Evolutionary conservation across 2,113 vertebrate species (phyloP).

Genomic region (Otocyon megalotis): DNA sequence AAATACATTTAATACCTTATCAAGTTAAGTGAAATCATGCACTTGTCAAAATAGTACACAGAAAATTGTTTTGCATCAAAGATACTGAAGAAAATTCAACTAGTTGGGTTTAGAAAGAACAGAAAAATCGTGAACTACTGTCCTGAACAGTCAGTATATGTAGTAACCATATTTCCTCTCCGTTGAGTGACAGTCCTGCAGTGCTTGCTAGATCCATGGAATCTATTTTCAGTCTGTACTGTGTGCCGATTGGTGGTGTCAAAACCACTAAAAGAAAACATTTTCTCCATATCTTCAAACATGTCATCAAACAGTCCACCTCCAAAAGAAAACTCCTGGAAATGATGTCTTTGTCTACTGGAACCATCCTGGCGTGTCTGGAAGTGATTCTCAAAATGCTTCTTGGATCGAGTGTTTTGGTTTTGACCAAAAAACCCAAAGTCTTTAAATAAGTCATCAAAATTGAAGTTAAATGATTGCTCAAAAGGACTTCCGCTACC

Average conservation of each 20-base stretch:
- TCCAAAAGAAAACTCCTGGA: constrained; percentile 92
- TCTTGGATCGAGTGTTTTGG: constrained; percentile 90
- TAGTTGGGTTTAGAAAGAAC: background rate
- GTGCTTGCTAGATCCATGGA: constrained; percentile 93
- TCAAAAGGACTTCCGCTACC: constrained; percentile 88
- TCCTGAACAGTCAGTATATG: constrained; percentile 96
- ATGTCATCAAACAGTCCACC: constrained; percentile 94
- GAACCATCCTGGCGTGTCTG: constrained; percentile 89
- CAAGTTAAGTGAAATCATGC: constrained; percentile 84
- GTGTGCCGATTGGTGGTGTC: constrained; percentile 86
- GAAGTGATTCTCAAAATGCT: constrained; percentile 95
- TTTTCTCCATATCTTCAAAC: constrained; percentile 98
- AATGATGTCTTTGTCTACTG: constrained; percentile 90
- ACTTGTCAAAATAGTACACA: constrained; percentile 80
- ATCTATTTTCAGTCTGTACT: constrained; percentile 88
- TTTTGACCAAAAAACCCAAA: constrained; percentile 92
- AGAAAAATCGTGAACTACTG: constrained; percentile 81
- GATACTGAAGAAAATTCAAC: constrained; percentile 65
- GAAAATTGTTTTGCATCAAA: constrained; percentile 79
- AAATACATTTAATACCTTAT: constrained; percentile 76
- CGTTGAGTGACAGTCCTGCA: constrained; percentile 98
- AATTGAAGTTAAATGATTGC: constrained; percentile 95
- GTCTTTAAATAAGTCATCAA: constrained; percentile 97
- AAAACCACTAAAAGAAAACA: constrained; percentile 95
- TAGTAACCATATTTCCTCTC: constrained; percentile 98